Evolutionary conservation across 2,113 vertebrate species (phyloP).

Genomic region (Gopherus evgoodei): DNA sequence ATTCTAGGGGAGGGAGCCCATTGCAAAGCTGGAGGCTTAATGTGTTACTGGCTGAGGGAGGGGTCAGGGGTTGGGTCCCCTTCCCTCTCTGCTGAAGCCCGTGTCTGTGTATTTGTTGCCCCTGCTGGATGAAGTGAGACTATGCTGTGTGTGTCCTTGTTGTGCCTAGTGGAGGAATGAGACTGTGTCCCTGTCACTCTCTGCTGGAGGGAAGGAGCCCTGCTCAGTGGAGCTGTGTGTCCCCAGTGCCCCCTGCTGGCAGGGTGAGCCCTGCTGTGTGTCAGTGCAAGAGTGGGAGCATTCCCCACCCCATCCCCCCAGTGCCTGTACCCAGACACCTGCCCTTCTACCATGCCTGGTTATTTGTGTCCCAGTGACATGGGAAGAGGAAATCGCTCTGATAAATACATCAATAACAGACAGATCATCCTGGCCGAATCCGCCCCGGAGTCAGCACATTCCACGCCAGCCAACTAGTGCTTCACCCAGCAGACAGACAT

Average conservation of each 20-base stretch:
- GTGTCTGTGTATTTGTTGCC: background rate
- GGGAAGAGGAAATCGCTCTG: background rate
- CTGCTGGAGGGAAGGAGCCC: too few relatives aligned
- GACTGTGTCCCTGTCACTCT: too few relatives aligned
- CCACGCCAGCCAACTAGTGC: background rate
- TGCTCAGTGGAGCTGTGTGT: background rate
- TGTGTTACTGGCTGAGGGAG: background rate
- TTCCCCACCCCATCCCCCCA: background rate
- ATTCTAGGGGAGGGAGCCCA: background rate
- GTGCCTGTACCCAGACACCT: background rate
- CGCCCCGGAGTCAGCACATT: background rate
- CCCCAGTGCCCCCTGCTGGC: background rate
- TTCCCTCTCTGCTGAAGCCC: background rate
- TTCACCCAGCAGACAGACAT: background rate
- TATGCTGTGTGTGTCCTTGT: background rate
- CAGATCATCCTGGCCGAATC: too few relatives aligned
- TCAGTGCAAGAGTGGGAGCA: background rate
- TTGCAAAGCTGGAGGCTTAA: background rate
- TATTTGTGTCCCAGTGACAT: background rate
- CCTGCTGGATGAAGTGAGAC: background rate
- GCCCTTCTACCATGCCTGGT: background rate
- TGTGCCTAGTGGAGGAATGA: background rate
- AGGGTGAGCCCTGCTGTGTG: background rate
- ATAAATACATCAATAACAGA: background rate
- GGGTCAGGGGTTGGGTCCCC: background rate